Percentiles rank a stretch among this genome's conserved stretches.
These are phyloP conservation scores for Pygoscelis adeliae DNA, from an alignment of 2,113 vertebrate genomes.

Conservation along the genomic window DNA sequence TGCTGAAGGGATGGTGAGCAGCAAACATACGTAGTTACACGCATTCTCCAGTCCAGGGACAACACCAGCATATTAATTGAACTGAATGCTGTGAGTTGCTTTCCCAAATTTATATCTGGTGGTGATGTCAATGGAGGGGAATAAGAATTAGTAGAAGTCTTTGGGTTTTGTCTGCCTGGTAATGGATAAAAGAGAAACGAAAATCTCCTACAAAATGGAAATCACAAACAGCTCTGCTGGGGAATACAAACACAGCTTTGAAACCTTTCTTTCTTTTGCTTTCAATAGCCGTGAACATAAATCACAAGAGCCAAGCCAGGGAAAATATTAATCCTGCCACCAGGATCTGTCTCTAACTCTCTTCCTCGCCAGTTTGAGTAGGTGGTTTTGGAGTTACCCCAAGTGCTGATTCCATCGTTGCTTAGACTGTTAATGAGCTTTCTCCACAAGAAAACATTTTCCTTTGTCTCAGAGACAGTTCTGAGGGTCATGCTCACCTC, in stretches of 20 bases:
- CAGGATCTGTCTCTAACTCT: background rate
- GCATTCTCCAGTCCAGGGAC: background rate
- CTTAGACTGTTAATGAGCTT: constrained; percentile 6
- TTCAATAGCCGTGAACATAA: background rate
- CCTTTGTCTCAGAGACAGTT: background rate
- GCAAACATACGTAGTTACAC: background rate
- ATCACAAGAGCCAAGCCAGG: background rate
- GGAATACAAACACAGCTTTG: background rate
- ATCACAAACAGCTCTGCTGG: background rate
- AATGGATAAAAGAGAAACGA: background rate
- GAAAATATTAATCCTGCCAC: constrained; percentile 31
- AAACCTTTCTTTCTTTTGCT: background rate
- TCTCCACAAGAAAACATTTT: background rate
- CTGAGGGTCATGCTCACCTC: background rate
- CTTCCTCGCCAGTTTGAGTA: background rate
- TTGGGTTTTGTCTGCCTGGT: background rate
- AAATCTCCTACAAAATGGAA: constrained; percentile 9
- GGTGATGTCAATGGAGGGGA: background rate
- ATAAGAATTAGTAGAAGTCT: background rate
- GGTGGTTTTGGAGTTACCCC: constrained; percentile 31
- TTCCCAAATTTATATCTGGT: background rate
- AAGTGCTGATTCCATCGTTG: background rate
- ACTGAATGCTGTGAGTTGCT: rapidly evolving
- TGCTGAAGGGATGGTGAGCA: background rate
- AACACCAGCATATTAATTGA: background rate